phyloP scores from a whole-genome alignment of 2,113 vertebrate genomes.

The Cinclus cinclus region DNA sequence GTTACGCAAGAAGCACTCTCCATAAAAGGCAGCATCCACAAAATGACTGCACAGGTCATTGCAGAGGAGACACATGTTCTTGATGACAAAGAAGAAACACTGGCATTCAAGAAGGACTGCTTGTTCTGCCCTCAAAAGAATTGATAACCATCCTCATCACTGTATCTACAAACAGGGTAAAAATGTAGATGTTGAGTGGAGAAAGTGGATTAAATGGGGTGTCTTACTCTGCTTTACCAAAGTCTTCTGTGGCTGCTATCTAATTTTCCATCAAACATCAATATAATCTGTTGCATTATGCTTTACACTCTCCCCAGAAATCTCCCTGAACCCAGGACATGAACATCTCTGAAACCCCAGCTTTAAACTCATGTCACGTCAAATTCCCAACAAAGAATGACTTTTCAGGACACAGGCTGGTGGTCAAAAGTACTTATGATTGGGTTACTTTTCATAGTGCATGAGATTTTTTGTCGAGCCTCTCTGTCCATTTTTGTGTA shows the following conservation, averaged over 20 bases:
- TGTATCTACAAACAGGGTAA: neutral
- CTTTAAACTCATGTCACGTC: neutral
- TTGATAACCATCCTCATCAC: neutral
- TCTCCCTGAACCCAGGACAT: neutral
- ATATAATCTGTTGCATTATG: neutral
- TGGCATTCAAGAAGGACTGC: neutral
- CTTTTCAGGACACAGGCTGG: neutral
- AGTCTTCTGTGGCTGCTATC: neutral
- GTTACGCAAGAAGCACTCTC: neutral
- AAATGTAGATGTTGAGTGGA: neutral
- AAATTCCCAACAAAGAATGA: neutral
- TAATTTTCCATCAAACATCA: neutral
- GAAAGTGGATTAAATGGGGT: neutral
- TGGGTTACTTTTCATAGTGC: neutral
- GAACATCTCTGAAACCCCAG: neutral
- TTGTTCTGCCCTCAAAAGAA: neutral
- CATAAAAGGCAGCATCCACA: neutral
- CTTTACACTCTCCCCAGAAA: neutral
- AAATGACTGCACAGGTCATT: neutral
- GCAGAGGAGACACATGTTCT: neutral
- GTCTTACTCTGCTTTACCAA: neutral
- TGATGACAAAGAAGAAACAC: neutral
- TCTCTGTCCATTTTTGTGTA: neutral
- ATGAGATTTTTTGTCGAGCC: accelerated
- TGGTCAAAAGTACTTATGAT: neutral